Evolutionary conservation across 1,140 invertebrate genomes (phyloP).

Genomic region (Nixonia krombeini): DNA sequence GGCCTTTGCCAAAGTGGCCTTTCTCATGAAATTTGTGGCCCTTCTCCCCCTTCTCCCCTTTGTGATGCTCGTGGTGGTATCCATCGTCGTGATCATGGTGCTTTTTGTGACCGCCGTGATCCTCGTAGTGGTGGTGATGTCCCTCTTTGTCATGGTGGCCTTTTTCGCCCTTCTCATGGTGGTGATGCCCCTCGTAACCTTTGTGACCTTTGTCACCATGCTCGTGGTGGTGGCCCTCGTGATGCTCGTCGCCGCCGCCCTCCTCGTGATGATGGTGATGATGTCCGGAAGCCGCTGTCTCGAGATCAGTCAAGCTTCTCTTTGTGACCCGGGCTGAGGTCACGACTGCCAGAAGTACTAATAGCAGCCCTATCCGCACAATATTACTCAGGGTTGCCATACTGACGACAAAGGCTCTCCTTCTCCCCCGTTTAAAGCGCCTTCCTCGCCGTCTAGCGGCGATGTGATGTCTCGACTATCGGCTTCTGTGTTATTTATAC

Average conservation of each 20-base stretch:
- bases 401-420: neutral
- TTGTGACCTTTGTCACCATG: conserved; percentile 75
- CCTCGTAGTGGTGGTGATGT: conserved; percentile 76
- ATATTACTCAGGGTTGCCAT: conserved; percentile 9
- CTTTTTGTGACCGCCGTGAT: conserved; percentile 79
- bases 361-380: conserved; percentile 17
- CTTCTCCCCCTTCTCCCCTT: conserved; percentile 76
- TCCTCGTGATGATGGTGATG: conserved; percentile 62
- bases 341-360: conserved; percentile 7
- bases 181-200: no score
- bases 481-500: conserved; percentile 47
- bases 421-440: conserved; percentile 16
- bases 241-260: conserved; percentile 73
- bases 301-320: neutral
- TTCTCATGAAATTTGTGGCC: conserved; percentile 79
- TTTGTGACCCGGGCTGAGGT: conserved; percentile 2
- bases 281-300: conserved; percentile 1
- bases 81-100: conserved; percentile 79
- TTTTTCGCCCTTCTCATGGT: no score
- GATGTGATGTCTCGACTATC: conserved; percentile 42
- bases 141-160: no score
- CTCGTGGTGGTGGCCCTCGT: conserved; percentile 70
- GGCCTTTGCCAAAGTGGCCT: conserved; percentile 77
- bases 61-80: conserved; percentile 76
- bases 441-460: conserved; percentile 30